These are phyloP conservation scores for Aleiodes leptofemur DNA, from an alignment of 2,888 invertebrate genomes.

Conservation along the genomic window DNA sequence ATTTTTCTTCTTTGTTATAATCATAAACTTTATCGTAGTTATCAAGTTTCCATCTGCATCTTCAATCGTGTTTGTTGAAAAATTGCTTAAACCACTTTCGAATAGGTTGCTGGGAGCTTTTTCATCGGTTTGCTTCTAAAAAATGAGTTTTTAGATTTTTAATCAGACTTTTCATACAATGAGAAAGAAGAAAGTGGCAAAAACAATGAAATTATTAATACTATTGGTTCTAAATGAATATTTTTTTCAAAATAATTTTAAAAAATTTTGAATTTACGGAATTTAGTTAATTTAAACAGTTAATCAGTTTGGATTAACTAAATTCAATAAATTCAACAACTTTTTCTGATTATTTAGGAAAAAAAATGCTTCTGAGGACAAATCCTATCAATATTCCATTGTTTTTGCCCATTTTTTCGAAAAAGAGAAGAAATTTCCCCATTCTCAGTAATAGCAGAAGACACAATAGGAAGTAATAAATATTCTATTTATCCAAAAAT, in stretches of 20 bases:
- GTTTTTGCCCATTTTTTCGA: too few relatives aligned
- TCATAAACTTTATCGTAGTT: constrained; percentile 59
- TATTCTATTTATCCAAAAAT: background rate
- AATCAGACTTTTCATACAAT: constrained; percentile 6
- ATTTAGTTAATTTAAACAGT: too few relatives aligned
- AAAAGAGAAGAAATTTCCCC: too few relatives aligned
- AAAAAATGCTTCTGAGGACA: too few relatives aligned
- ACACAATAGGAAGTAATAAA: constrained; percentile 40
- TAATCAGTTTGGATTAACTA: too few relatives aligned
- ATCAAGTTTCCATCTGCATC: constrained; percentile 59
- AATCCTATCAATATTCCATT: too few relatives aligned
- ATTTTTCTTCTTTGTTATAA: constrained; percentile 56
- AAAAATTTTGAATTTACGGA: too few relatives aligned
- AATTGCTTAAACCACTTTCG: constrained; percentile 58
- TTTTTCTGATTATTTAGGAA: too few relatives aligned
- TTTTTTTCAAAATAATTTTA: too few relatives aligned
- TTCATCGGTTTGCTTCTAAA: background rate
- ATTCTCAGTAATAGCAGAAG: constrained; percentile 48
- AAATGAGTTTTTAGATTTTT: background rate
- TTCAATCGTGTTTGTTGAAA: constrained; percentile 54
- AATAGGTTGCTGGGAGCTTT: constrained; percentile 43
- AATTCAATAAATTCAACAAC: too few relatives aligned
- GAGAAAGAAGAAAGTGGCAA: constrained; percentile 42
- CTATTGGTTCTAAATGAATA: too few relatives aligned
- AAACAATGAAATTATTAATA: too few relatives aligned